Base-by-base conservation (phyloP, 2,888 invertebrate species). In the Neocrepidodera transversa region DNA sequence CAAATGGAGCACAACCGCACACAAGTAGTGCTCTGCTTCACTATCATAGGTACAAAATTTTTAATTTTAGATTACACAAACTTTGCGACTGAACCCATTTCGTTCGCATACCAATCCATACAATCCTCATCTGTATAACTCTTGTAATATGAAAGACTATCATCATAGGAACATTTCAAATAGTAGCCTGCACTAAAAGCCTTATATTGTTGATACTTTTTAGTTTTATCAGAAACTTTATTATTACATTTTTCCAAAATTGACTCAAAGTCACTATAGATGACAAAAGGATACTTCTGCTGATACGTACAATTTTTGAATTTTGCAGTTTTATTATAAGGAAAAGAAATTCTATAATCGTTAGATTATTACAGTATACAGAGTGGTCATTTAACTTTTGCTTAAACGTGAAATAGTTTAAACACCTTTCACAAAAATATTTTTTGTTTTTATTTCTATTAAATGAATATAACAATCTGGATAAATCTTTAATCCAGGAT, bases 131-230 rank as follows among this genome's bases (percentile, higher is more conserved):
- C 53, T 42, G 17, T 43, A 55, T 64, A 58, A 8, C 55, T 43
- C 8, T 52, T 10, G 26, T 54, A 65, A 23, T 58, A 49, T 8
- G 61, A 69, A 11, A 56, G 38, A 0, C n/a, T 18, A 13, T 67
- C 61, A 61, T 71, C 68, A 35, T 55, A 65, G 13, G 43, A 43
- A 57, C 69, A 71, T 45, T 69, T 62, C 2, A 68, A 40, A 49
- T 68, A 70, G 51, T 65, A 66, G 1, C 58, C 67, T 18, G 63
- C 50, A 43, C 63, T 66, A 40, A 51, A 67, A 1, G 68, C 59
- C 14, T 51, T 40, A 63, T 68, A 68, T 30, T 56, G n/a, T 14
- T 62, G 64, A 40, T 58, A 42, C 20, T 47, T 10, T 30, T 30
- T 30, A 30, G 6, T 10, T 30, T 6, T 5, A 30, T 30, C 2